Percentiles rank a stretch among this genome's conserved stretches.
These are phyloP conservation scores for Drosophila lowei DNA, from an alignment of 1,140 invertebrate genomes.

Conservation along the genomic window DNA sequence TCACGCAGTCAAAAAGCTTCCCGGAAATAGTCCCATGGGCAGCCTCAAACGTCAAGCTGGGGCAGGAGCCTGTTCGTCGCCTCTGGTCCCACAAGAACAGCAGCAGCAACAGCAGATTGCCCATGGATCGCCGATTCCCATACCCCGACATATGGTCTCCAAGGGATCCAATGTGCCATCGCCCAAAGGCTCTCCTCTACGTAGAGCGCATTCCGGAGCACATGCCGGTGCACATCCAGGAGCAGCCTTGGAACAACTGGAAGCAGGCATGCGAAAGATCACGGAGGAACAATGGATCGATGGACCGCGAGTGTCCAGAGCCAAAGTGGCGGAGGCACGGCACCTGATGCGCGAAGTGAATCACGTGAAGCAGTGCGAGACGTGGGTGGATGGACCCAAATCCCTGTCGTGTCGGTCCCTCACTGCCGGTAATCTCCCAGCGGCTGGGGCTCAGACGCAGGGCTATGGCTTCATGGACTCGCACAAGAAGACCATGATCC, in stretches of 20 bases:
- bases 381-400: slow-evolving; percentile 96
- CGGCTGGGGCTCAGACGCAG: slow-evolving; percentile 63
- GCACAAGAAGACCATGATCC: slow-evolving; percentile 95
- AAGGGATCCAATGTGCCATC: slow-evolving; percentile 83
- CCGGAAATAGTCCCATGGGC: slow-evolving; percentile 40
- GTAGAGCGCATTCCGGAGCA: slow-evolving; percentile 69
- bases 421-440: slow-evolving; percentile 75
- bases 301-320: slow-evolving; percentile 93
- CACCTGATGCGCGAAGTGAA: slow-evolving; percentile 90
- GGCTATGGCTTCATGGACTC: slow-evolving; percentile 95
- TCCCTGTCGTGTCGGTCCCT: slow-evolving; percentile 72
- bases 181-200: slow-evolving; percentile 85
- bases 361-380: slow-evolving; percentile 91
- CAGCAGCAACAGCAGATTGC: slow-evolving; percentile 13
- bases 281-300: slow-evolving; percentile 97
- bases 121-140: slow-evolving; percentile 49
- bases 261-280: slow-evolving; percentile 80
- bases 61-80: slow-evolving; percentile 15
- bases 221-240: slow-evolving; percentile 62
- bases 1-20: slow-evolving; percentile 52
- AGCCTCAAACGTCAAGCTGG: slow-evolving; percentile 57
- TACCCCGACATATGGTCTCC: slow-evolving; percentile 64
- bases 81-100: slow-evolving; percentile 28
- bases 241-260: slow-evolving; percentile 65
- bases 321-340: slow-evolving; percentile 90